Evolutionary conservation across 2,888 invertebrate species (phyloP), one percentile per base, ranked within the genome.

Genomic region (Halocaridina rubra): DNA sequence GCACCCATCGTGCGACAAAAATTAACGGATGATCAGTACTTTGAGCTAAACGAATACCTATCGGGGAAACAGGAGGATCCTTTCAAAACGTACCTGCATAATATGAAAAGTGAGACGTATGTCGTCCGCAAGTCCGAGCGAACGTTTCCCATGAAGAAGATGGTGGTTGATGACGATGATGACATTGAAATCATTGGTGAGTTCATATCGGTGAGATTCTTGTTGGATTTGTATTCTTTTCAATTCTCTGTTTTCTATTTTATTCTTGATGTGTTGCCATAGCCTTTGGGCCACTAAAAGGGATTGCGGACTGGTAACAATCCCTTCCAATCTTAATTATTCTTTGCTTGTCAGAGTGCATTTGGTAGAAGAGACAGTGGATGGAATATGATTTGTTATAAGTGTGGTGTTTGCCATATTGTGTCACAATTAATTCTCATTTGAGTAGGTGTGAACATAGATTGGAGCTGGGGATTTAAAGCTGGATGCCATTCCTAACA

Each of bases 1-100:
- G 97, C 98, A 1, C 96, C 96, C 0, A 90, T 93, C 3, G 91
- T 92, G 19, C 93, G 97, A 88, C 90, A 90, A 13, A 91, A 81
- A 5, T 84, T 96, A 16, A 91, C 91, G 8, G 90, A 92, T 10
- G 91, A 92, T 3, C 92, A 92, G 76, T 94, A 93, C 90, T 88
- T 90, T 2, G 89, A 89, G 19, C 91, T 96, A 79, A 94, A 94
- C 84, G 89, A 90, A 24, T 89, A 91, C 3, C 88, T 94, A 30
- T 88, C 91, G 16, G 27, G 4, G 4, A 19, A 24, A n/a, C 22
- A 13, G 4, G 8, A 5, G 27, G 10, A 19, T 16, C 3, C n/a
- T n/a, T 57, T 32, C 8, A 24, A 53, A 16, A 32, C 67, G 0
- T 77, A 61, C 22, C 3, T 77, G 24, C 29, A 13, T 30, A 16